A percentile compares a stretch with the other conserved stretches of the same genome.
phyloP scores from a whole-genome alignment of 1,140 invertebrate species.

The Acromyrmex echinatior region DNA sequence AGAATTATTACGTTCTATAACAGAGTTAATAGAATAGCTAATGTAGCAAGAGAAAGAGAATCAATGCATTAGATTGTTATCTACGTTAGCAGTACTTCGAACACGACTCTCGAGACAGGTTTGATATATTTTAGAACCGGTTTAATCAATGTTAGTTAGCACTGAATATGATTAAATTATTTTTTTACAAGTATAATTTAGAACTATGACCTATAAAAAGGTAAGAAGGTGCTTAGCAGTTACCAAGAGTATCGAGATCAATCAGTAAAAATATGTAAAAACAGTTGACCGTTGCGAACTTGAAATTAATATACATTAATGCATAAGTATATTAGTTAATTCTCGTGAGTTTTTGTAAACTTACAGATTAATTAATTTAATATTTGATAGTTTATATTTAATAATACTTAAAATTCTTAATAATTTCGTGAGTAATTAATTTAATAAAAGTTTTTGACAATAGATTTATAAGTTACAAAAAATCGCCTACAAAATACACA shows the following conservation, averaged over 20 bases:
- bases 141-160: constrained; percentile 42
- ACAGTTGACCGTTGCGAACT: not conserved
- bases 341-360: not conserved
- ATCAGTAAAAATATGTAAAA: constrained; percentile 19
- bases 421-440: not conserved
- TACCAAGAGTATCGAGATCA: not conserved
- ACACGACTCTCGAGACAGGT: not conserved
- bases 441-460: not conserved
- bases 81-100: constrained; percentile 1
- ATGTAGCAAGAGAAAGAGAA: constrained; percentile 10
- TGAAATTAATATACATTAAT: not conserved
- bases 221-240: not conserved
- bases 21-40: constrained; percentile 11
- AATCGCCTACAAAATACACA: no score
- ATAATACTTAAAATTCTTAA: not conserved
- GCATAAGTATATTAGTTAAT: not conserved
- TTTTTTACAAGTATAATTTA: constrained; percentile 30
- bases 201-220: constrained; percentile 32
- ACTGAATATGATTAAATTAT: constrained; percentile 38
- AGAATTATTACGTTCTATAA: constrained; percentile 29
- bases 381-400: not conserved
- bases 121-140: constrained; percentile 53
- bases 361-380: not conserved
- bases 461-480: not conserved
- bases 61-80: constrained; percentile 14